Conservation (phyloP, 2,113 vertebrate species). For the Hemichromis elongatus region DNA sequence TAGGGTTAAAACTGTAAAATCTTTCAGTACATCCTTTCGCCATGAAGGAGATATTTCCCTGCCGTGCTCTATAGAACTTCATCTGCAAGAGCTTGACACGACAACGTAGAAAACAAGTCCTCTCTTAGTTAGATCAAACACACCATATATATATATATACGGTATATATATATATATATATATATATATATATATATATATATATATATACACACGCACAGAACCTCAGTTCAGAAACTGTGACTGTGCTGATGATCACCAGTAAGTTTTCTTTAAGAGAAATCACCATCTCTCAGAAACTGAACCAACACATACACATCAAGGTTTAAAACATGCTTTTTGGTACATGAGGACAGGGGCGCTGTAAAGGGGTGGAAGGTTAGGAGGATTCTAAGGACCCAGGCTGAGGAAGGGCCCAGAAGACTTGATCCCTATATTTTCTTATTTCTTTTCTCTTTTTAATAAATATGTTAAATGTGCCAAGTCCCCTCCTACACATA, state of each 20-base stretch:
- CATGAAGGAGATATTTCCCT: not conserved
- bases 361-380: too few relatives aligned
- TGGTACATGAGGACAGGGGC: too few relatives aligned
- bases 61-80: accelerated
- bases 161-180: too few relatives aligned
- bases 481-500: too few relatives aligned
- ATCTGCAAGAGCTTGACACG: not conserved
- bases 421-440: too few relatives aligned
- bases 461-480: too few relatives aligned
- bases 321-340: too few relatives aligned
- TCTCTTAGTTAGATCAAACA: not conserved
- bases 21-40: not conserved
- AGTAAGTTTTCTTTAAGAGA: not conserved
- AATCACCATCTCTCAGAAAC: not conserved
- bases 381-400: too few relatives aligned
- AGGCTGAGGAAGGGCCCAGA: too few relatives aligned
- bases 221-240: not conserved
- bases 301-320: not conserved
- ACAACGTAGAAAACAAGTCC: not conserved
- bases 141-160: too few relatives aligned
- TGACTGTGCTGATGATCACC: not conserved
- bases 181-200: not conserved
- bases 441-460: too few relatives aligned
- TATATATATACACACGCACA: too few relatives aligned
- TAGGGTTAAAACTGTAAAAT: not conserved